phyloP scores from a whole-genome alignment of 2,113 vertebrate genomes.

The Genyomyrus donnyi region DNA sequence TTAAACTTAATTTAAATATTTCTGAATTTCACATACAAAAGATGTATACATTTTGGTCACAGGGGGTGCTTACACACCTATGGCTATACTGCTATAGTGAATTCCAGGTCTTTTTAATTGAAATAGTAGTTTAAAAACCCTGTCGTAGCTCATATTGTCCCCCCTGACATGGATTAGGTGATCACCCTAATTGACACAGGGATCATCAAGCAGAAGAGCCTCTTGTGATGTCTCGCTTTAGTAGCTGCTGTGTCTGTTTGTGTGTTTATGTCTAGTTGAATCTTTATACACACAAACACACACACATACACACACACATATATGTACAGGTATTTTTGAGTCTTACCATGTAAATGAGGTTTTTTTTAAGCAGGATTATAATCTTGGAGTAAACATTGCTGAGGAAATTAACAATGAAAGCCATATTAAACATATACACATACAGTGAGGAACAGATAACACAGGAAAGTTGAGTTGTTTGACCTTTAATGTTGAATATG shows the following conservation, averaged over 20 bases:
- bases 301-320: background rate
- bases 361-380: background rate
- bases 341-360: background rate
- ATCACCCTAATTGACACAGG: background rate
- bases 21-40: no score
- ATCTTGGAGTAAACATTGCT: background rate
- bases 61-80: no score
- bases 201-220: background rate
- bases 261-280: background rate
- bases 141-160: background rate
- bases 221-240: background rate
- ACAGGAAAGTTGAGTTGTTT: background rate
- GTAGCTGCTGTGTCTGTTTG: no score
- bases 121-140: background rate
- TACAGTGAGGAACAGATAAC: background rate
- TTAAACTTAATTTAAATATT: no score
- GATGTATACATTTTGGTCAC: no score
- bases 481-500: conserved; percentile 9
- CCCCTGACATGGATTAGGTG: background rate
- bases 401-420: background rate
- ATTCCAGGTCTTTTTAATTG: background rate
- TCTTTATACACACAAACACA: background rate
- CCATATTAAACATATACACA: background rate
- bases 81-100: no score
- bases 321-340: background rate